These are phyloP conservation scores for Grallaria varia DNA, from an alignment of 2,113 vertebrate genomes.

Conservation along the genomic window DNA sequence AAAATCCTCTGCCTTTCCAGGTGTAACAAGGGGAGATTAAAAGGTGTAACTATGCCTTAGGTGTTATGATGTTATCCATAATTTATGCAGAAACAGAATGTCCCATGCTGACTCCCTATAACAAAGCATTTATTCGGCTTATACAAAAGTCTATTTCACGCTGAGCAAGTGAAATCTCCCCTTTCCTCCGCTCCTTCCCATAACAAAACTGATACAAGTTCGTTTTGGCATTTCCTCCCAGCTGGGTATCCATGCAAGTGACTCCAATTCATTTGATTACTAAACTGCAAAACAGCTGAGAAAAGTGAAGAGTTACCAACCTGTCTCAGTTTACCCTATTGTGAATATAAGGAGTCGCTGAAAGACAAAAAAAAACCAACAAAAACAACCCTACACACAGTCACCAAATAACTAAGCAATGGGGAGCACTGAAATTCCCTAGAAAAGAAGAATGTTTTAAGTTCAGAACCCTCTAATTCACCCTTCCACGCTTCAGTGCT, in stretches of 20 bases:
- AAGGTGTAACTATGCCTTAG: neutral
- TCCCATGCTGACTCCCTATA: neutral
- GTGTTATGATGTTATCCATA: neutral
- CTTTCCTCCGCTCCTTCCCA: neutral
- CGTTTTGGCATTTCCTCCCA: neutral
- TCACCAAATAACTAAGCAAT: neutral
- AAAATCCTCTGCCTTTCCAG: neutral
- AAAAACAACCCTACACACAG: neutral
- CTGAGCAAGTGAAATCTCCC: neutral
- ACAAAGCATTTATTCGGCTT: neutral
- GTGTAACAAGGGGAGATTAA: neutral
- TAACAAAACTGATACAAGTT: neutral
- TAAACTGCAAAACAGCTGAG: neutral
- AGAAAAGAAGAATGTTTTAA: neutral
- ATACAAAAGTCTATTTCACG: neutral
- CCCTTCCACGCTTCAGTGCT: neutral
- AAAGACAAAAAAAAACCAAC: neutral
- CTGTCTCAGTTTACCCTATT: neutral
- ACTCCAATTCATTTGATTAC: neutral
- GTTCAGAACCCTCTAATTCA: conserved; percentile 21
- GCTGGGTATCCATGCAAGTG: neutral
- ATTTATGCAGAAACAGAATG: neutral
- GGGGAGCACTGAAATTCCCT: neutral
- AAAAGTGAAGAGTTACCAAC: neutral
- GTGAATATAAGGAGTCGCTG: neutral